Base-by-base conservation (phyloP, 1,140 invertebrate species). In the Eueides isabella region DNA sequence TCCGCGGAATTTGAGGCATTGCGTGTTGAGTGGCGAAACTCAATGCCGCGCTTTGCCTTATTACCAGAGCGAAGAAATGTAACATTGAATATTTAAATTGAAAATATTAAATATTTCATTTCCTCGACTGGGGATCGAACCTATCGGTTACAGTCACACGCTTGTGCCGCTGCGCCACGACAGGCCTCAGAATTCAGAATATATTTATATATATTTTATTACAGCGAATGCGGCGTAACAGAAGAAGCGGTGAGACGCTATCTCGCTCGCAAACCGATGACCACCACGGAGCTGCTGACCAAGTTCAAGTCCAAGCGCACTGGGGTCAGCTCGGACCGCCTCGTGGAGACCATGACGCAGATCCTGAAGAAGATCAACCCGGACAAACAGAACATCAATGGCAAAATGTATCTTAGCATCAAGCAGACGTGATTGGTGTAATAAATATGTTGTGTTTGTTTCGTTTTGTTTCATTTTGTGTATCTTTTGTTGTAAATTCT, bases 271-370 rank as follows among this genome's bases (percentile, higher is more conserved):
- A 99, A 99, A 86, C 98, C 98, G 2, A 98, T 99, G 96, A 99
- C 98, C 1, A 97, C 98, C 0, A 99, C 97, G 1, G 98, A 99
- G 87, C 91, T 99, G 16, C 88, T 99, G 6, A 97, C 98, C 61
- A 99, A 99, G 93, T 99, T 99, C 92, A 98, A 98, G 89, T 97
- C 97, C 26, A 98, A 98, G 88, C 98, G 98, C 82, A 97, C 97
- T n/a, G 97, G 97, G 12, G 94, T 99, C 33, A 96, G 95, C 23
- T 97, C 96, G 67, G 97, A 99, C 75, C 96, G 98, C 72, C 94
- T 99, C 74, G 98, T 98, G 2, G 97, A 97, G 78, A 96, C 97
- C 23, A 98, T 99, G 95, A 98, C 98, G 28, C 97, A 98, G 85
- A 98, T 99, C 74, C 94, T 99, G 14, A 99, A 99, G 92, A 96